Conservation (phyloP, 92 coral and sea anemone genomes). For the Chrysogorgia sp. region DNA sequence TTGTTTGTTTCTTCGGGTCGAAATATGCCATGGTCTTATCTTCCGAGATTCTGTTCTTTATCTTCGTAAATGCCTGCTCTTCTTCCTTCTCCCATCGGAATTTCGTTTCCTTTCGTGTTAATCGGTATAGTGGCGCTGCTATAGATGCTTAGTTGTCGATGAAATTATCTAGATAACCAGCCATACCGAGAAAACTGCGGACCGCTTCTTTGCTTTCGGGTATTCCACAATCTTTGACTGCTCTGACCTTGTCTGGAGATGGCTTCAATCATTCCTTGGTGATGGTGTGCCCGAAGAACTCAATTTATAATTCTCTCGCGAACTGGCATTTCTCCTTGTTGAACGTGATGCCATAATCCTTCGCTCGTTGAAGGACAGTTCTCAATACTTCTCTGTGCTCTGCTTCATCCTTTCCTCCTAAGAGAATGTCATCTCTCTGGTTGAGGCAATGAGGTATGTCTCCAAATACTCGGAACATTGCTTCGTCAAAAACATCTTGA, state of each 20-base stretch:
- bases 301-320: neutral
- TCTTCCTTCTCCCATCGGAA: slow-evolving; percentile 43
- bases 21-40: slow-evolving; percentile 48
- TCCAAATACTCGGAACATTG: slow-evolving; percentile 43
- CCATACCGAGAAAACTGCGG: slow-evolving; percentile 68
- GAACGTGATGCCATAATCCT: too few species aligned
- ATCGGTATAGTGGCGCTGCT: slow-evolving; percentile 54
- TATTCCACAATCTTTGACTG: slow-evolving; percentile 60
- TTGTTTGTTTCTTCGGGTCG: slow-evolving; percentile 30
- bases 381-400: slow-evolving; percentile 56
- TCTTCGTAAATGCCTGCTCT: slow-evolving; percentile 50
- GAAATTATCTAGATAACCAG: slow-evolving; percentile 63
- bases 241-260: slow-evolving; percentile 52
- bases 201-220: slow-evolving; percentile 61
- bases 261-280: neutral
- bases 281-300: neutral
- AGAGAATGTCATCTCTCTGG: slow-evolving; percentile 51
- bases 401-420: neutral
- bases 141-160: slow-evolving; percentile 54
- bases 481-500: slow-evolving; percentile 54
- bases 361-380: slow-evolving; percentile 52
- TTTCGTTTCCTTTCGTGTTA: slow-evolving; percentile 55
- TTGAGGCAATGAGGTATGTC: slow-evolving; percentile 52
- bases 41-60: slow-evolving; percentile 60
- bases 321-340: slow-evolving; percentile 65